phyloP scores from a whole-genome alignment of 2,888 invertebrate genomes.

The Latrodectus hesperus region DNA sequence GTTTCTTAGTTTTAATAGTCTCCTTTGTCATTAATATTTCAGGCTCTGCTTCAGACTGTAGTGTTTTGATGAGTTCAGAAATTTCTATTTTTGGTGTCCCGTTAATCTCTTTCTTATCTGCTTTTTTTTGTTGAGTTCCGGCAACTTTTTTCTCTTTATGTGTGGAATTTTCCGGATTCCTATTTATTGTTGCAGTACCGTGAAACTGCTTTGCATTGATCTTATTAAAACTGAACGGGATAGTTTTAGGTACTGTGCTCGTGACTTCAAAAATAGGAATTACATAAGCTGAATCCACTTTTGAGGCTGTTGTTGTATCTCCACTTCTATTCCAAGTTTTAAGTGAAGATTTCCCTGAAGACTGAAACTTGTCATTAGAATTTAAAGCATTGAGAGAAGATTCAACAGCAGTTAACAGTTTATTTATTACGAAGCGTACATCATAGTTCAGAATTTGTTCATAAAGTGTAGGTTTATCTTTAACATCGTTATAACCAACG shows the following conservation, averaged over 20 bases:
- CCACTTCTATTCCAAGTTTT: constrained; percentile 20
- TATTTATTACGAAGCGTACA: constrained; percentile 49
- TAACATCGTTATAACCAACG: background rate
- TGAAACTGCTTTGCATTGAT: background rate
- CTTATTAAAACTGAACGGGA: background rate
- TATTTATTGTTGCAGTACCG: background rate
- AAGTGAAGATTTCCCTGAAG: background rate
- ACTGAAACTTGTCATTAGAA: background rate
- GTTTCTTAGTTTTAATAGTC: background rate
- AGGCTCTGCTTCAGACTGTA: too few relatives aligned
- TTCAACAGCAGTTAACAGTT: constrained; percentile 52
- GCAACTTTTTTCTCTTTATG: background rate
- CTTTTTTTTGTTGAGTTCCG: background rate
- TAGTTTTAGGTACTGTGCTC: constrained; percentile 31
- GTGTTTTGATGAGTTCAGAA: too few relatives aligned
- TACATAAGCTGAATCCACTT: constrained; percentile 56
- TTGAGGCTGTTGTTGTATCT: constrained; percentile 12
- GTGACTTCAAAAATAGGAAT: constrained; percentile 64
- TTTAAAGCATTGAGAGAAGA: constrained; percentile 11
- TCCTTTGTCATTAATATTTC: background rate
- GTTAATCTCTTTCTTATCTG: background rate
- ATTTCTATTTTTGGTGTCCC: too few relatives aligned
- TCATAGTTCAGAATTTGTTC: constrained; percentile 56
- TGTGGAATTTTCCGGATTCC: background rate
- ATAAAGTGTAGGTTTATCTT: constrained; percentile 20